phyloP scores from a whole-genome alignment of 2,888 invertebrate genomes.

The Chalcosyrphus nemorum region DNA sequence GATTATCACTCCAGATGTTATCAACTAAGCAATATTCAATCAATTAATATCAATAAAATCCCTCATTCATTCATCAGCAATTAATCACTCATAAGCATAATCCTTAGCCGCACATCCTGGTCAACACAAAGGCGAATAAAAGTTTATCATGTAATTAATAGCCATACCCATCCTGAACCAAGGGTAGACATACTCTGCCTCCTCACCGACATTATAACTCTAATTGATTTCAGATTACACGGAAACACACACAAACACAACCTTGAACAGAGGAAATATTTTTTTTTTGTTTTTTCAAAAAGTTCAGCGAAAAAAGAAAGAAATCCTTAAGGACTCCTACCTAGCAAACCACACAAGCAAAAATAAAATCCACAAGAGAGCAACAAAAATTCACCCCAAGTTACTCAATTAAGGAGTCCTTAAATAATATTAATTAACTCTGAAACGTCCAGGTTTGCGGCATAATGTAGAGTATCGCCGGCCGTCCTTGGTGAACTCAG shows the following conservation, averaged over 20 bases:
- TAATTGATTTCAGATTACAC: slow-evolving; percentile 32
- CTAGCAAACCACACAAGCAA: neutral
- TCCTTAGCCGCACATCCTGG: neutral
- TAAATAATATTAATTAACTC: slow-evolving; percentile 28
- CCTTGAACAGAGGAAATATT: neutral
- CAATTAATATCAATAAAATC: slow-evolving; percentile 24
- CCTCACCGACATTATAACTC: neutral
- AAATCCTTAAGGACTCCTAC: neutral
- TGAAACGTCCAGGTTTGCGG: neutral
- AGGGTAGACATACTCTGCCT: neutral
- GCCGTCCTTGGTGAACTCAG: neutral
- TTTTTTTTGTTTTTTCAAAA: neutral
- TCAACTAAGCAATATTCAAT: slow-evolving; percentile 11
- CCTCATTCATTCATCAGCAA: slow-evolving; percentile 20
- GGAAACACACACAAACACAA: neutral
- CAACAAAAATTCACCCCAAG: neutral
- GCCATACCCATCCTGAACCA: neutral
- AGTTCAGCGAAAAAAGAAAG: neutral
- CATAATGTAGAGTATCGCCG: neutral
- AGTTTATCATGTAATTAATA: slow-evolving; percentile 26
- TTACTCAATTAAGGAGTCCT: slow-evolving; percentile 13
- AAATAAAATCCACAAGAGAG: neutral
- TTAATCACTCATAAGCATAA: slow-evolving; percentile 30
- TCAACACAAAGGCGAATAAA: slow-evolving; percentile 6
- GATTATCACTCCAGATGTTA: slow-evolving; percentile 9